Evolutionary conservation across 2,113 vertebrate species (phyloP), one percentile per base, ranked within the genome.

Genomic region (Oryzias melastigma): DNA sequence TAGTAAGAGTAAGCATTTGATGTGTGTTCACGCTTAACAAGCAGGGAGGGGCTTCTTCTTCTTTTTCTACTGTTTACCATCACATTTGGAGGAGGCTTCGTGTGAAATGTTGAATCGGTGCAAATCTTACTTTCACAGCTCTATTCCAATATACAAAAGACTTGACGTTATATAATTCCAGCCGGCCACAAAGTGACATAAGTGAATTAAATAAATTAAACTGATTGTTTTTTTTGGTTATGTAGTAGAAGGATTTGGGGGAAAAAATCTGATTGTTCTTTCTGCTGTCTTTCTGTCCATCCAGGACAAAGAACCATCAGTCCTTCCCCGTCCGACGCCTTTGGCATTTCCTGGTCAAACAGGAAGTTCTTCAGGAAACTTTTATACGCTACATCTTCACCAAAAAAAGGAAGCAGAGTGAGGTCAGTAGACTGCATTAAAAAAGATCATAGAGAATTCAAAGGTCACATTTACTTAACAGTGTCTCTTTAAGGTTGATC

Each of bases 341-440:
- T 20, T 99, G 97, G 97, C 94, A 98, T 87, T 98, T 94, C 75
- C 90, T 99, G 66, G 96, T 98, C 66, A 98, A 98, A 88, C 96
- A 99, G 87, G 97, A 99, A 76, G 80, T 95, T 64, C 93, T 99
- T 64, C 96, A 98, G 73, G 97, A 99, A 62, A 94, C 93, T 20
- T 93, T 99, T 74, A 95, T 99, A 75, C 95, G 95, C 85, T 98
- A 97, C 13, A 98, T 98, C 85, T 99, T 99, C 71, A 98, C 96
- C 5, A 99, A 98, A 90, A 98, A 96, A 87, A 95, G 96, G 89
- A 99, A 96, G 80, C 96, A 97, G 90, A 93, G 96, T 85, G 97
- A 99, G 96, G 96, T 99, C 93, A 91, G 87, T 20, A 14, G 27
- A 27, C 17, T 6, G 20, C 40, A 40, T 48, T 13, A 19, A 16